Evolutionary conservation across 2,113 vertebrate species (phyloP).

Genomic region (Otus sunia): DNA sequence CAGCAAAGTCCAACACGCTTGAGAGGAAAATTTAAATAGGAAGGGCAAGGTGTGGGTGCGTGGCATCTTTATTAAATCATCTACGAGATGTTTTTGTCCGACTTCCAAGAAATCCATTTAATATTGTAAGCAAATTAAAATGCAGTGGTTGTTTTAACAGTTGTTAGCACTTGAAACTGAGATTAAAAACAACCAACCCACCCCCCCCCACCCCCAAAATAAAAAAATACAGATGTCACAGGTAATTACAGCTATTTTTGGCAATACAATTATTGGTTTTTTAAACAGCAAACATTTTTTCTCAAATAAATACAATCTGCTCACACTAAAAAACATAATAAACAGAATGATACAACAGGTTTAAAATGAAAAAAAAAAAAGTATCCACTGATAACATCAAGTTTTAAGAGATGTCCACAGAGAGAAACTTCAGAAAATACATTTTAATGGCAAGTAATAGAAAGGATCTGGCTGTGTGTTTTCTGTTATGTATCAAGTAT

Average conservation of each 20-base stretch:
- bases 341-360: constrained; percentile 19
- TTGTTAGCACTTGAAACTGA: background rate
- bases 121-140: constrained; percentile 41
- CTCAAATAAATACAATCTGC: constrained; percentile 66
- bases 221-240: constrained; percentile 63
- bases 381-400: background rate
- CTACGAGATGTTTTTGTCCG: background rate
- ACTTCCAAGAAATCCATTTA: constrained; percentile 15
- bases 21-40: background rate
- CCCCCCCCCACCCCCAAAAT: background rate
- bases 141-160: background rate
- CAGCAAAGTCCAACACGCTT: background rate
- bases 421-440: background rate
- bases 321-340: constrained; percentile 34
- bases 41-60: background rate
- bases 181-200: constrained; percentile 14
- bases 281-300: constrained; percentile 23
- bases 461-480: background rate
- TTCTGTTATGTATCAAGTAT: background rate
- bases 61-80: constrained; percentile 21
- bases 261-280: constrained; percentile 33
- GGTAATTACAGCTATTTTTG: constrained; percentile 53
- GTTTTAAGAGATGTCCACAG: background rate
- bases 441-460: background rate
- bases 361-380: background rate